Base-by-base conservation (phyloP, 2,888 invertebrate genomes). In the Tetragonisca angustula region DNA sequence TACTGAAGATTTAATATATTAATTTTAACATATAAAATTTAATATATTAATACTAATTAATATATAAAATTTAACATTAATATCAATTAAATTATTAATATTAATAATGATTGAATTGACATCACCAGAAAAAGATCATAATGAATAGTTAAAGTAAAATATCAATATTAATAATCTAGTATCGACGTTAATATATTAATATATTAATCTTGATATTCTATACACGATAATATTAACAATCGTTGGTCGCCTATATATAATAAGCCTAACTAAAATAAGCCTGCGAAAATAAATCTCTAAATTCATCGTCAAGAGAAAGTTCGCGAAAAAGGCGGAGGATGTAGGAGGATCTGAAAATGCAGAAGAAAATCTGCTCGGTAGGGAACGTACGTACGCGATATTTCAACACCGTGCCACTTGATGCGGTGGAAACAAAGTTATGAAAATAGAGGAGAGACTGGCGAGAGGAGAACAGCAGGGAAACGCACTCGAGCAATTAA, bases 401-500 rank as follows among this genome's bases (percentile, higher is more conserved):
- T 54, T 74, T 74, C 43, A 74, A 74, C 65, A 36, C 13, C 68
- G 61, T 36, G 5, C 19, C 52, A 69, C 76, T 76, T 76, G 19
- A 11, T 36, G 5, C 32, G 52, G 36, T 17, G 50, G 24, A 52
- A 62, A 62, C 36, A 24, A 24, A 70, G 70, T 76, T 62, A 62
- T 62, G 62, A 52, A 62, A 76, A 62, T 56, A 32, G 49, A 67
- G 54, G 43, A 75, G 43, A 75, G 4, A 32, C 4, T 32, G 32
- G 4, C 19, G 27, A 49, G 9, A 36, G 19, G 50, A 61, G 24
- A 52, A 52, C 50, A 50, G 64, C 43, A 54, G 43, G 27, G 73
- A 54, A 49, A 73, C 32, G 49, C 64, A 49, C 61, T 77, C 52
- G 64, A 49, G 78, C 73, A 78, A 78, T 56, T 69, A 68, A 76